A percentile compares a stretch with the other conserved stretches of the same genome.
phyloP scores from a whole-genome alignment of 2,113 vertebrate species.

The Candoia aspera region DNA sequence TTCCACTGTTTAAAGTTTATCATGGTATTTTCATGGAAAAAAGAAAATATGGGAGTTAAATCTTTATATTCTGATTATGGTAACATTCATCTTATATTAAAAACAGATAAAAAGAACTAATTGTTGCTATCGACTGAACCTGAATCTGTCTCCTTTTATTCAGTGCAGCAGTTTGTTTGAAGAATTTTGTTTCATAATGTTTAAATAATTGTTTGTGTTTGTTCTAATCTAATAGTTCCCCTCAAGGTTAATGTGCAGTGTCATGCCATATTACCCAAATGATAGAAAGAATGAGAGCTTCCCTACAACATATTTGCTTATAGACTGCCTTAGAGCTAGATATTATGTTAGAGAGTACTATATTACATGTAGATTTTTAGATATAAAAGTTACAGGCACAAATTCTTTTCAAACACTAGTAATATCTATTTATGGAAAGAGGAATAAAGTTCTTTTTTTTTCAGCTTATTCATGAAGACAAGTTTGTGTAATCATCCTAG shows the following conservation, averaged over 20 bases:
- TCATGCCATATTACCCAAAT: slow-evolving; percentile 35
- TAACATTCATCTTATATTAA: slow-evolving; percentile 56
- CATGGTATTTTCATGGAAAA: neutral
- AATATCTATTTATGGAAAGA: neutral
- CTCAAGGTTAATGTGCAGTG: slow-evolving; percentile 33
- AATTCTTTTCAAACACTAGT: neutral
- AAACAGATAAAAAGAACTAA: slow-evolving; percentile 58
- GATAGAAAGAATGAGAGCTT: slow-evolving; percentile 32
- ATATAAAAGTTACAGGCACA: slow-evolving; percentile 21
- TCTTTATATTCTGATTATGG: slow-evolving; percentile 28
- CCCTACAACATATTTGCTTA: slow-evolving; percentile 14
- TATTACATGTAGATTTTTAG: neutral
- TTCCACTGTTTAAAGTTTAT: slow-evolving; percentile 54
- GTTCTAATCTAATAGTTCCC: neutral
- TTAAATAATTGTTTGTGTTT: slow-evolving; percentile 35
- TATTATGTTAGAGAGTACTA: slow-evolving; percentile 32
- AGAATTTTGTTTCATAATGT: slow-evolving; percentile 41
- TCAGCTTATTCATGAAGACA: slow-evolving; percentile 11
- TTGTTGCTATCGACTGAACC: slow-evolving; percentile 26
- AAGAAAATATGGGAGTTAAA: neutral
- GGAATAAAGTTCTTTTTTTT: neutral
- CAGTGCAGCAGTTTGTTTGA: slow-evolving; percentile 50
- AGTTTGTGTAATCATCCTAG: neutral
- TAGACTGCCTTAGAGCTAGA: neutral
- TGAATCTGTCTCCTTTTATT: slow-evolving; percentile 50